Evolutionary conservation across 2,888 invertebrate species (phyloP), one percentile per base, ranked within the genome.

Genomic region (Hybos culiciformis): DNA sequence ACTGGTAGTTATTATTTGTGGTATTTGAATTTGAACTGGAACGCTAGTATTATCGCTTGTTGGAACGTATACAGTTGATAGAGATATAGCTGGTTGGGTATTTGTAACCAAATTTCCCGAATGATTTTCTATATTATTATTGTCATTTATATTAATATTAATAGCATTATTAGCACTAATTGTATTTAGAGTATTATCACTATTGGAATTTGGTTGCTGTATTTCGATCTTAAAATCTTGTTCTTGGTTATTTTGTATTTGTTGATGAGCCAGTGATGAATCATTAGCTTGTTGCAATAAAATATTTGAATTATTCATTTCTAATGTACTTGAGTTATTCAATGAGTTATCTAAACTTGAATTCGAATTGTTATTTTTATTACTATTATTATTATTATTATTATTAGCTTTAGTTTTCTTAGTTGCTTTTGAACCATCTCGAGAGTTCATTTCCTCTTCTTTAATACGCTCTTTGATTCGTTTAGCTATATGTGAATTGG

Each of bases 401-500:
- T 36, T 36, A 12, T 9, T 34, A 12, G 11, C n/a, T 36, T 36
- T 36, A n/a, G 12, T 42, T 41, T 39, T 45, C 20, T 39, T 44
- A 21, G 12, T 31, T 33, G 31, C 20, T 40, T 31, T 23, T 23
- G 18, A 8, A 8, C 38, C 36, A 4, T 36, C 36, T 19, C 19
- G 19, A 14, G 36, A 19, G 21, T 36, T 36, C 36, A 36, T 36
- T 20, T 36, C 36, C 60, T 80, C 80, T n/a, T n/a, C n/a, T n/a
- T n/a, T n/a, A n/a, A n/a, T n/a, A n/a, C n/a, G n/a, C 58, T 82
- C 83, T 50, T 83, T 80, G 39, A 80, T 75, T 29, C 83, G 72
- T 56, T 80, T 77, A n/a, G 79, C 76, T 53, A 80, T 72, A 65
- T 85, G 85, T 47, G 83, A 83, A 39, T 83, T 73, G 17, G 81